Evolutionary conservation across 2,797 vertebrate species (phyloP), one percentile per base, ranked within the genome.

Genomic region (Protosalanx chinensis): DNA sequence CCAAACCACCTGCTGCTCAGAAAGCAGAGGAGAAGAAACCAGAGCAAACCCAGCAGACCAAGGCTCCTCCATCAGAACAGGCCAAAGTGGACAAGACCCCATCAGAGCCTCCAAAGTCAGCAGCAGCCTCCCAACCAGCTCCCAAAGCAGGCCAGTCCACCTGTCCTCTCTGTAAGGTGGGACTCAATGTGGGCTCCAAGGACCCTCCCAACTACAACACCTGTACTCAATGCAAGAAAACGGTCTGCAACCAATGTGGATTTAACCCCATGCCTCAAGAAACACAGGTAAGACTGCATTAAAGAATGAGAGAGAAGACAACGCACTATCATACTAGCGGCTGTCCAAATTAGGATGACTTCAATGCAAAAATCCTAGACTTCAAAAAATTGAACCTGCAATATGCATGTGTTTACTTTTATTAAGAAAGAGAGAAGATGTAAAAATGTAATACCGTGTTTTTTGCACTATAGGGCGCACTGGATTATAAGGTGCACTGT

Each of bases 241-340:
- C 82, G 60, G 95, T 97, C 60, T 98, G 96, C 87, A 96, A 92
- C 77, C 94, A 95, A 81, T 98, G 96, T 94, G 96, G 96, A 93
- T 98, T 98, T 93, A 97, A 94, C 83, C 95, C 96, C 0, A 93
- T 89, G 72, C 91, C 92, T 0, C 95, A 93, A 82, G 82, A 94
- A 76, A 88, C 88, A 70, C 91, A 95, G 95, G 96, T 98, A 94
- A 91, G 59, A 29, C 1, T 30, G 29, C 23, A 13, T 27, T 60
- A 13, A 29, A 8, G 8, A 15, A 27, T 61, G 59, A 13, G 1
- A 2, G 7, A 12, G 10, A 61, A 20, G 20, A 60, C 58, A 27
- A 27, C 3, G 2, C 3, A 1, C 51, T 56, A 56, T 16, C 51
- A 56, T 3, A n/a, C 15, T 56, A n/a, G 5, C 16, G 41, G 41